Conservation (phyloP, 2,888 invertebrate genomes). For the Spisula solida region DNA sequence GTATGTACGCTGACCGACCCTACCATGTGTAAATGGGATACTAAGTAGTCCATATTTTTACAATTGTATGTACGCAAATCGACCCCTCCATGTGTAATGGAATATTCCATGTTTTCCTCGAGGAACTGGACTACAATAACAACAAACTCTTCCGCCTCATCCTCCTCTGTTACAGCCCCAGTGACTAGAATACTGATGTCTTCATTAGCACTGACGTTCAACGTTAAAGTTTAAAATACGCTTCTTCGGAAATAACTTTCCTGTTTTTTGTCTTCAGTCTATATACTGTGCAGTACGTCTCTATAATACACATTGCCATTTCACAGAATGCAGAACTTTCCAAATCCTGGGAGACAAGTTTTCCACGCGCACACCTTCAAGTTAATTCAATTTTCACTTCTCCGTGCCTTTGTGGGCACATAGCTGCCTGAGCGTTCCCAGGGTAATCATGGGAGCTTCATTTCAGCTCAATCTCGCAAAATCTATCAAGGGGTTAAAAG, state of each 20-base stretch:
- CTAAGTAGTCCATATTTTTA: too few relatives aligned
- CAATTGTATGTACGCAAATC: too few relatives aligned
- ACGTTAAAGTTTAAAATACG: slow-evolving; percentile 22
- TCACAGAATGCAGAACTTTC: slow-evolving; percentile 20
- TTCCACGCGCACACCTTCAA: slow-evolving; percentile 55
- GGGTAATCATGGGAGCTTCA: slow-evolving; percentile 52
- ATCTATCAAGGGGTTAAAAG: slow-evolving; percentile 73
- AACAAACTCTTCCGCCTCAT: not conserved
- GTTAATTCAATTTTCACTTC: slow-evolving; percentile 66
- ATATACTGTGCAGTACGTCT: slow-evolving; percentile 25
- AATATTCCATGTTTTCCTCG: not conserved
- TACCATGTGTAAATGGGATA: too few relatives aligned
- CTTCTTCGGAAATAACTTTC: slow-evolving; percentile 9
- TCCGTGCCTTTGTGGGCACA: slow-evolving; percentile 58
- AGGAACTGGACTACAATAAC: not conserved
- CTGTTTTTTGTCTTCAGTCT: slow-evolving; percentile 16
- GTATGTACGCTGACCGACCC: too few relatives aligned
- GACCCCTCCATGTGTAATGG: too few relatives aligned
- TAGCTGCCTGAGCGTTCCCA: slow-evolving; percentile 57
- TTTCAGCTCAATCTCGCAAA: slow-evolving; percentile 59
- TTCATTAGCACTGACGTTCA: not conserved
- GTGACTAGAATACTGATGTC: not conserved
- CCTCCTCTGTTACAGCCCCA: not conserved
- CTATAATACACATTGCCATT: slow-evolving; percentile 22
- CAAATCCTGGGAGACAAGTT: slow-evolving; percentile 42